A percentile compares a stretch with the other conserved stretches of the same genome.
Evolutionary conservation across 2,888 invertebrate species (phyloP).

Genomic region (Heliconius charithonia): DNA sequence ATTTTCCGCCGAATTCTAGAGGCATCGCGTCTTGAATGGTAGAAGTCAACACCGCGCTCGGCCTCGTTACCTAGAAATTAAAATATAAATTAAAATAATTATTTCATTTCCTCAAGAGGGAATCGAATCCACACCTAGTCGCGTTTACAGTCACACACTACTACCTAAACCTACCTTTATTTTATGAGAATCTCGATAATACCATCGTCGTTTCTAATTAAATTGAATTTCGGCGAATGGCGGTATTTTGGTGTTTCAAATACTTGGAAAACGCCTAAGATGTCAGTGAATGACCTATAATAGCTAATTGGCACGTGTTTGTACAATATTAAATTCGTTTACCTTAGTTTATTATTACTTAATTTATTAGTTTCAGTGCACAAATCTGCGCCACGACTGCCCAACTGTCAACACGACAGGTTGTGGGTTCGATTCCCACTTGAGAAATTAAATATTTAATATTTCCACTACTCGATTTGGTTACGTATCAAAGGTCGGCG

Average conservation of each 20-base stretch:
- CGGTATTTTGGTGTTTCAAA: constrained; percentile 18
- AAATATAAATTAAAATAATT: no score
- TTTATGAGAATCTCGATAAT: constrained; percentile 22
- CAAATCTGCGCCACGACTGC: not conserved
- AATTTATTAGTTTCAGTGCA: not conserved
- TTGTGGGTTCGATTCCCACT: not conserved
- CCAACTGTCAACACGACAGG: not conserved
- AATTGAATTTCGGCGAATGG: constrained; percentile 14
- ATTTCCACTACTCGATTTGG: no score
- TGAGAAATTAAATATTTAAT: not conserved
- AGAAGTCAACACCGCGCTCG: no score
- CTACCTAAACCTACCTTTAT: not conserved
- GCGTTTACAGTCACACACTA: no score
- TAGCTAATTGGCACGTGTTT: not conserved
- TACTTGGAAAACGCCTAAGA: constrained; percentile 8
- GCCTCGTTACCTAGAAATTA: no score
- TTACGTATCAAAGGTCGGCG: not conserved
- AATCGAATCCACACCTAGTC: no score
- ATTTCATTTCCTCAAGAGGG: no score
- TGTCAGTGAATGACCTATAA: constrained; percentile 30
- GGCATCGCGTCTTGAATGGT: no score
- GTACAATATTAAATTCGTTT: not conserved
- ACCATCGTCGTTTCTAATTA: constrained; percentile 20
- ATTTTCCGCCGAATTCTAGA: no score
- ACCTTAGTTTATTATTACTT: not conserved